These are phyloP conservation scores for Cryptus armator DNA, from an alignment of 2,888 invertebrate species.

Conservation along the genomic window DNA sequence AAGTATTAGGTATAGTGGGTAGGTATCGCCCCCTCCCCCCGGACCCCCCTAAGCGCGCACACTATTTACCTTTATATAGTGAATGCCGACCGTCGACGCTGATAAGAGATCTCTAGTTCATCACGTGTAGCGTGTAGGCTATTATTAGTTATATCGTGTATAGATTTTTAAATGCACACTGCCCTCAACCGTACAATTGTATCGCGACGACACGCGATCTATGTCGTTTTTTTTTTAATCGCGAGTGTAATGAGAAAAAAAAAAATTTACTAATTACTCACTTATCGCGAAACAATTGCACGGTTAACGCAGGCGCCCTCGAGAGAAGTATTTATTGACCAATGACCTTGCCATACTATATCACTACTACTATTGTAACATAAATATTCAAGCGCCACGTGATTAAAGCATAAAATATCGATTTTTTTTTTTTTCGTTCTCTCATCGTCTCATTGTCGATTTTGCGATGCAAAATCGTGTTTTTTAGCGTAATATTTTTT, in stretches of 20 bases:
- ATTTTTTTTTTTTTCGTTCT: constrained; percentile 1
- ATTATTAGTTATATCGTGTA: constrained; percentile 67
- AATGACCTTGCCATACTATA: constrained; percentile 81
- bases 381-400: constrained; percentile 68
- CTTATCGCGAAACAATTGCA: constrained; percentile 63
- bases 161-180: constrained; percentile 59
- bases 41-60: constrained; percentile 70
- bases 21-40: constrained; percentile 30
- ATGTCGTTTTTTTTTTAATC: not conserved
- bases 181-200: constrained; percentile 48
- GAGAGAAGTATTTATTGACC: constrained; percentile 82
- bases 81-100: constrained; percentile 75
- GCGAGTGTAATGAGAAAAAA: constrained; percentile 6
- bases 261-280: constrained; percentile 18
- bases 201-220: constrained; percentile 7
- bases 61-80: constrained; percentile 77
- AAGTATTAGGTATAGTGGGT: constrained; percentile 74
- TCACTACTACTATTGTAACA: constrained; percentile 78
- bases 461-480: not conserved
- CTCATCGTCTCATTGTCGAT: constrained; percentile 1
- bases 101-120: constrained; percentile 76
- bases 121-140: constrained; percentile 73
- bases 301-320: constrained; percentile 72
- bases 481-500: not conserved
- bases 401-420: constrained; percentile 54